Base-by-base conservation (phyloP, 2,797 vertebrate species). In the Valencia hispanica region DNA sequence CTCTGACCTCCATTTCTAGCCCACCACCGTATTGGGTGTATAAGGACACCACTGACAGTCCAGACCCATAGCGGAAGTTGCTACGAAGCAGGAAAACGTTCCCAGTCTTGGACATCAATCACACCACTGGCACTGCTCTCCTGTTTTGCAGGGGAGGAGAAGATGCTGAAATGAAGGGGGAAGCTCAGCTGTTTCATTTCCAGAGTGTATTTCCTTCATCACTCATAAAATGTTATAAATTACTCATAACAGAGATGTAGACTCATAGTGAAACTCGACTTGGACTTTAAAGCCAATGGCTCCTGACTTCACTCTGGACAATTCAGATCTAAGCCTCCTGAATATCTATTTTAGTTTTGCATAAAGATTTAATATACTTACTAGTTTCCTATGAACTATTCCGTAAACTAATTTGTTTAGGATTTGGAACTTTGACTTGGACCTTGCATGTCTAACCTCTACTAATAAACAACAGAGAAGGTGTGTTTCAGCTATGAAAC, bases 101-200 rank as follows among this genome's bases (percentile, higher is more conserved):
- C 88, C 80, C 88, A 78, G 87, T 90, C 91, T 88, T 85, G 65
- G 41, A 89, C 91, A 94, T 95, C 94, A 93, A 92, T 95, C 94
- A 93, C 87, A 89, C 86, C 83, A 84, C 86, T 91, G 82, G 89
- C 90, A 88, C 86, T 76, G 83, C 81, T 86, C 74, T 82, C 74
- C 75, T 81, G 81, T 89, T 81, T 65, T 81, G 80, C 83, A 72
- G 84, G 82, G 82, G 80, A 14, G 55, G 51, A 71, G 76, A 78
- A 79, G 79, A 76, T 48, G 0, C 75, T 45, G 75, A 72, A 84
- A 83, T 69, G 81, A 57, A 80, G 72, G 83, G 74, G 77, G 90
- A 89, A 85, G 84, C 86, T 91, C 88, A 90, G 88, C 88, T 90
- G 91, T 91, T 84, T 82, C 20, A 68, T 25, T 51, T 65, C 6